phyloP scores from a whole-genome alignment of 2,797 vertebrate species.

The Choloepus didactylus region DNA sequence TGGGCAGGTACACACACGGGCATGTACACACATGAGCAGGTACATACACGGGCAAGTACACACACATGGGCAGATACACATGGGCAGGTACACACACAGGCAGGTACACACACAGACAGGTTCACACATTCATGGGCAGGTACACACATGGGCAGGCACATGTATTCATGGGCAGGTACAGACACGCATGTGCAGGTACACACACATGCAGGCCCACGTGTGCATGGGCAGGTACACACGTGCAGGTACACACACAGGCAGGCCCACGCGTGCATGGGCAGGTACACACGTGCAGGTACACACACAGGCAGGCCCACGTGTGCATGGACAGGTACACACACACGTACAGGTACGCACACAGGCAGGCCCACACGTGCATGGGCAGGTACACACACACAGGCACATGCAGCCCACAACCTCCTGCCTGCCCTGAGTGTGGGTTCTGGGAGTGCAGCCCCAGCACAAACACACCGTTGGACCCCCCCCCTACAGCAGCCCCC shows the following conservation, averaged over 20 bases:
- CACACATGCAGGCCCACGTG: fast-evolving
- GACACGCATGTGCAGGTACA: background rate
- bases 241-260: too few species aligned
- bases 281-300: background rate
- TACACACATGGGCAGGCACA: too few species aligned
- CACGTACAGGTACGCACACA: background rate
- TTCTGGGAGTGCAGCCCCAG: slow-evolving; percentile 86
- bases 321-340: too few species aligned
- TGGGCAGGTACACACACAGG: too few species aligned
- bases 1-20: too few species aligned
- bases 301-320: background rate
- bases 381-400: background rate
- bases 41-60: too few species aligned
- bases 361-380: background rate
- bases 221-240: too few species aligned
- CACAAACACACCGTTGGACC: slow-evolving; percentile 84
- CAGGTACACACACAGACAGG: background rate
- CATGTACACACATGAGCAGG: background rate
- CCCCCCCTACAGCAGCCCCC: slow-evolving; percentile 83
- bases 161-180: too few species aligned
- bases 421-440: background rate
- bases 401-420: fast-evolving
- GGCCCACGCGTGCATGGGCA: background rate
- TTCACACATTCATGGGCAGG: background rate
- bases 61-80: background rate